Evolutionary conservation across 2,113 vertebrate species (phyloP).

Genomic region (Poeciliopsis retropinna): DNA sequence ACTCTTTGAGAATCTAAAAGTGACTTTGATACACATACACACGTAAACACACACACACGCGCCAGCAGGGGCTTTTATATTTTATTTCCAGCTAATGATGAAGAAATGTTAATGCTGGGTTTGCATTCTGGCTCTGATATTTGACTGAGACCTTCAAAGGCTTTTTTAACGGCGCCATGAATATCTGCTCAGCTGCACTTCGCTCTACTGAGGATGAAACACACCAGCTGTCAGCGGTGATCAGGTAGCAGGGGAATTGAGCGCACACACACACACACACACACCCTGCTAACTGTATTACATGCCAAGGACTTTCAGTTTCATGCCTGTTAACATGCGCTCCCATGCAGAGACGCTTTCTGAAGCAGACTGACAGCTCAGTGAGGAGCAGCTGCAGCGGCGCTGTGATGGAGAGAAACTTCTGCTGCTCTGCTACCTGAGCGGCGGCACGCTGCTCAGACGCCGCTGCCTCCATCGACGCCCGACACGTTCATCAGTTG

Average conservation of each 20-base stretch:
- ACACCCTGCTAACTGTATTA: conserved; percentile 22
- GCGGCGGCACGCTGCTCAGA: too few relatives aligned
- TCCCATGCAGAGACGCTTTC: background rate
- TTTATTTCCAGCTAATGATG: background rate
- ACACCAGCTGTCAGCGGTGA: conserved; percentile 44
- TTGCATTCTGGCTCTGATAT: background rate
- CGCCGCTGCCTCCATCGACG: too few relatives aligned
- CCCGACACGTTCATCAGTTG: too few relatives aligned
- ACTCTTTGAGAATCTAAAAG: background rate
- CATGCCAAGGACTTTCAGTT: conserved; percentile 31
- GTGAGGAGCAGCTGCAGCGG: conserved; percentile 18
- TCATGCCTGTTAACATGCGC: conserved; percentile 28
- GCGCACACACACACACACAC: background rate
- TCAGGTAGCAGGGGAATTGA: conserved; percentile 25
- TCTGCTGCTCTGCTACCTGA: background rate
- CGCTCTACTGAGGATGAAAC: conserved; percentile 46
- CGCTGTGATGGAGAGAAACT: conserved; percentile 23
- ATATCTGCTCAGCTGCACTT: conserved; percentile 27
- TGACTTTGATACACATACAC: background rate
- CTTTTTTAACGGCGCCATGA: conserved; percentile 39
- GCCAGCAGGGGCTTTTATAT: background rate
- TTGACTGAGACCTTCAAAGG: conserved; percentile 1
- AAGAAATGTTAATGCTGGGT: background rate
- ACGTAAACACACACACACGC: background rate
- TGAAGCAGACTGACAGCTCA: conserved; percentile 37